Percentiles rank a stretch among this genome's conserved stretches.
Conservation (phyloP, 2,797 vertebrate species). For the Poeciliopsis turneri region DNA sequence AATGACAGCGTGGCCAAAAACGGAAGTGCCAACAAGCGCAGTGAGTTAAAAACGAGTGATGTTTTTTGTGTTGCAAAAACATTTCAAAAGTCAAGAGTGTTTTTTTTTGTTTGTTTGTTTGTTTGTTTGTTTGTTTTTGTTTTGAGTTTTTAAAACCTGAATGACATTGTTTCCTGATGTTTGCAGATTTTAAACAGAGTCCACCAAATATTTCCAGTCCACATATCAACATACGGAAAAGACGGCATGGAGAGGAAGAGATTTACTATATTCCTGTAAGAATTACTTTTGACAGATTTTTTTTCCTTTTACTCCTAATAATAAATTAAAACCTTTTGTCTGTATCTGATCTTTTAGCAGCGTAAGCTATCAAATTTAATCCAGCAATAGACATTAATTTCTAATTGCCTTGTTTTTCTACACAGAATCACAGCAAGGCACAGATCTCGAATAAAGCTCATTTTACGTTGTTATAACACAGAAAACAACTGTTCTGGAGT, state of each 20-base stretch:
- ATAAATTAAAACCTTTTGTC: not conserved
- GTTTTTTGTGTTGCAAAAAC: not conserved
- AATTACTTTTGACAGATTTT: not conserved
- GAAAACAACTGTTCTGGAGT: not conserved
- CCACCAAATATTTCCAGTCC: slow-evolving; percentile 87
- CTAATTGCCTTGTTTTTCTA: not conserved
- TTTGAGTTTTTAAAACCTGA: not conserved
- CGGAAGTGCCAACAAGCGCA: slow-evolving; percentile 88
- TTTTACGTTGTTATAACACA: not conserved
- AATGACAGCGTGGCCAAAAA: slow-evolving; percentile 90
- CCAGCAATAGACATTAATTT: not conserved
- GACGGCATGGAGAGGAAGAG: slow-evolving; percentile 94
- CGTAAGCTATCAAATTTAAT: not conserved
- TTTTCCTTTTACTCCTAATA: not conserved
- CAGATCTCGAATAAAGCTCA: not conserved
- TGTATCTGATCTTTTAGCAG: not conserved
- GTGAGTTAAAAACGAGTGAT: slow-evolving; percentile 78
- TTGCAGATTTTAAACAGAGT: slow-evolving; percentile 94
- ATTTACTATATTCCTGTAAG: slow-evolving; percentile 95
- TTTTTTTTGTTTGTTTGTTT: not conserved
- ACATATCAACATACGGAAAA: slow-evolving; percentile 87
- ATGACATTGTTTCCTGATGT: slow-evolving; percentile 27
- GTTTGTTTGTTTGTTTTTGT: no score
- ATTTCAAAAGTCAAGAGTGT: not conserved
- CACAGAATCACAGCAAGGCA: not conserved